Conservation (phyloP, 2,797 vertebrate genomes). For the Furcifer pardalis region DNA sequence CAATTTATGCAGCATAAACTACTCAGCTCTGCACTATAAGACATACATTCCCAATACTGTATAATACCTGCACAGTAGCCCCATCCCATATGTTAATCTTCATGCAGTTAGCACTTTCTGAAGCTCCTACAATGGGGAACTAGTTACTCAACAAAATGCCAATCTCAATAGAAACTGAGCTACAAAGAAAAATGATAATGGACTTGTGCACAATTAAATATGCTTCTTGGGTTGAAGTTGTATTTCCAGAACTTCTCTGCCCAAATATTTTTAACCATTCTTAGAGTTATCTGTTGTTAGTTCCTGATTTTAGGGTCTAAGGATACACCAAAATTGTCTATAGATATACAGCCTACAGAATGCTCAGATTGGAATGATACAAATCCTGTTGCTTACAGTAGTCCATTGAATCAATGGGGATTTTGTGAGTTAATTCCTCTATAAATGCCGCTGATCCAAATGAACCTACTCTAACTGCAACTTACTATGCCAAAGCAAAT, state of each 20-base stretch:
- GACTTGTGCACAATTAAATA: background rate
- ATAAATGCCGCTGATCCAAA: too few species aligned
- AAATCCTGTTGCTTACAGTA: too few species aligned
- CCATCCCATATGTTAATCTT: background rate
- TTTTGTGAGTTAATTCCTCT: too few species aligned
- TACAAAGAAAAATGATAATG: background rate
- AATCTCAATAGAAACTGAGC: background rate
- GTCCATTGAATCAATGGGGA: too few species aligned
- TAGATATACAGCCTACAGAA: too few species aligned
- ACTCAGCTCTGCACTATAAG: background rate
- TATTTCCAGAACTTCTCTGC: background rate
- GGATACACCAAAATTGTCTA: too few species aligned
- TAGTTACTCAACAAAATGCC: background rate
- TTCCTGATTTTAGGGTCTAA: background rate
- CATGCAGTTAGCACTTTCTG: background rate
- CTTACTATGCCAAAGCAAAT: too few species aligned
- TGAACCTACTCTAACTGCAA: too few species aligned
- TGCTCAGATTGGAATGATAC: too few species aligned
- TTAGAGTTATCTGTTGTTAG: background rate
- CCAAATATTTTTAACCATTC: background rate
- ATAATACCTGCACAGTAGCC: background rate
- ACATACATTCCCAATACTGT: background rate
- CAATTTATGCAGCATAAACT: background rate
- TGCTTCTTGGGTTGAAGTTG: background rate
- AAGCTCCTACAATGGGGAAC: background rate